Conservation (phyloP, 2,888 invertebrate species). For the Eremobia ochroleuca region DNA sequence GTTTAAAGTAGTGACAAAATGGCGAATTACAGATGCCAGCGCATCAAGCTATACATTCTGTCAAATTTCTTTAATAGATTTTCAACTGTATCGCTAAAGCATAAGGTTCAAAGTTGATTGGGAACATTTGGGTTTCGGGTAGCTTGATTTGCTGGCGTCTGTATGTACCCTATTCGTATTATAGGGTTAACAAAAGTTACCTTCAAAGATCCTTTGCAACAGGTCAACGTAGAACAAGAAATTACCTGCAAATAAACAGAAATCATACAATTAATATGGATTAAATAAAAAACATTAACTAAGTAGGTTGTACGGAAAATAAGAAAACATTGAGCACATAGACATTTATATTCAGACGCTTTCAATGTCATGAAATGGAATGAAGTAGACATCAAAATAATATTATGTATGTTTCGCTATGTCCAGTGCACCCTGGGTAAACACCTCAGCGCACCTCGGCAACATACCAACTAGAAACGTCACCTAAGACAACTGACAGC, state of each 20-base stretch:
- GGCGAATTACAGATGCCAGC: too few species aligned
- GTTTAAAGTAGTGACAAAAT: too few species aligned
- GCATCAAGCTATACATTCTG: too few species aligned
- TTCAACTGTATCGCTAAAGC: too few species aligned
- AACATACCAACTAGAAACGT: not conserved
- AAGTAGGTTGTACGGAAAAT: not conserved
- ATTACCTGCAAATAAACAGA: slow-evolving; percentile 63
- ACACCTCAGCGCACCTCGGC: too few species aligned
- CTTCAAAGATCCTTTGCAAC: slow-evolving; percentile 35
- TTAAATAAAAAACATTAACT: not conserved
- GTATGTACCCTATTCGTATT: slow-evolving; percentile 7
- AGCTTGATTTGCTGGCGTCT: too few species aligned
- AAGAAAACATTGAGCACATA: not conserved
- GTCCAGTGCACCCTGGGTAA: not conserved
- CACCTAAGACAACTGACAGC: not conserved
- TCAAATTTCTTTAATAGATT: too few species aligned
- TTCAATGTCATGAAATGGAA: not conserved
- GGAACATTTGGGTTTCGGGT: too few species aligned
- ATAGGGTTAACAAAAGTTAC: slow-evolving; percentile 40
- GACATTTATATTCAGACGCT: slow-evolving; percentile 13
- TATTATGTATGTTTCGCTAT: too few species aligned
- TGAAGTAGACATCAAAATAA: not conserved
- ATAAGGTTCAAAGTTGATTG: too few species aligned
- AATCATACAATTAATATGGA: slow-evolving; percentile 17
- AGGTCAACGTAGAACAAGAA: slow-evolving; percentile 18